Evolutionary conservation across 2,888 invertebrate species (phyloP), one percentile per base, ranked within the genome.

Genomic region (Tethea ocularis): DNA sequence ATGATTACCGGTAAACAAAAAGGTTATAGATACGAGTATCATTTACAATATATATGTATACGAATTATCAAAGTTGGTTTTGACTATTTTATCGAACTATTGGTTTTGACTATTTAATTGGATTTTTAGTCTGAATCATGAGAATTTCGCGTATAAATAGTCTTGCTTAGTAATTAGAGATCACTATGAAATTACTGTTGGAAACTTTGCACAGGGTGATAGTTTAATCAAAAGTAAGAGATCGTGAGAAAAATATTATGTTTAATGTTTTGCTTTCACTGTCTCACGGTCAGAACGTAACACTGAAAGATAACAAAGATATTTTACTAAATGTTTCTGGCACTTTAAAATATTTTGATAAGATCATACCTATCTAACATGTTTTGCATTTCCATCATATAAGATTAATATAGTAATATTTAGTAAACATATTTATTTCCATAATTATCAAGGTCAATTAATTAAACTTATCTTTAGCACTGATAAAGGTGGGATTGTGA

Each of bases 261-360:
- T 57, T 74, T 78, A 68, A 72, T 78, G 80, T 77, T 74, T 74
- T 80, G 78, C 88, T 89, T 89, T 89, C 89, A 86, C 86, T 80
- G 84, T 87, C 88, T 69, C 87, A 86, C 86, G 84, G 74, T 64
- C 65, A 71, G 71, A 67, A 69, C 63, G 60, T 55, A 33, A 33
- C 33, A 56, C 52, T 55, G 53, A 62, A 66, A n/a, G n/a, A 63
- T 67, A 69, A 65, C 63, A 55, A 54, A 17, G 11, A 33, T 20
- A 23, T 24, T 24, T 52, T n/a, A n/a, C n/a, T n/a, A n/a, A 10
- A 33, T 29, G 29, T 2, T 33, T 33, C n/a, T 13, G 11, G 13
- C 33, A 33, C 38, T 38, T 38, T 15, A n/a, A 38, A n/a, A 38
- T 38, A 38, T 38, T n/a, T n/a, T n/a, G 6, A 13, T 33, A 33